Percentiles rank a stretch among this genome's conserved stretches.
Evolutionary conservation across 2,797 vertebrate genomes (phyloP).

Genomic region (Scomberomorus guttatus): DNA sequence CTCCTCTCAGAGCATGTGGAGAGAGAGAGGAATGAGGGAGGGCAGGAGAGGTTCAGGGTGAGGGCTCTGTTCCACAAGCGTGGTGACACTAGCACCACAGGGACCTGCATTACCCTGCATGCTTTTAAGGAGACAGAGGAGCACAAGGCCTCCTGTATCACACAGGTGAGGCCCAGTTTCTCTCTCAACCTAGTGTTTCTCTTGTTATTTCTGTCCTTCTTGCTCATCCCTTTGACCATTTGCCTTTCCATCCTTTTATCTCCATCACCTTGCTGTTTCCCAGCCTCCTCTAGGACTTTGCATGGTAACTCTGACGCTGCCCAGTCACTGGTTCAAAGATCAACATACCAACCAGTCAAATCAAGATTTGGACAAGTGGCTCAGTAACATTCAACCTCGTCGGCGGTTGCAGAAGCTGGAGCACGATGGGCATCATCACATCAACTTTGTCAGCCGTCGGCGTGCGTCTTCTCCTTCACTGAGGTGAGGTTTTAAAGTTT

Average conservation of each 20-base stretch:
- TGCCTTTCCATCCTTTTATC: neutral
- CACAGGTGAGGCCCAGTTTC: constrained; percentile 68
- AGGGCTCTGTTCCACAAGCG: constrained; percentile 78
- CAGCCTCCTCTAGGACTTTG: constrained; percentile 83
- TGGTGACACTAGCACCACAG: constrained; percentile 42
- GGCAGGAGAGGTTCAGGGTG: constrained; percentile 65
- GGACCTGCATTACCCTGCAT: constrained; percentile 79
- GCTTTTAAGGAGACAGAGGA: constrained; percentile 85
- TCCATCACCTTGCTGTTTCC: neutral
- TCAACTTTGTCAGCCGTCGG: neutral
- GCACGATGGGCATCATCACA: neutral
- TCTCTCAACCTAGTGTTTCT: neutral
- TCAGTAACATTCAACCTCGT: constrained; percentile 17
- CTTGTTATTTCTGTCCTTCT: neutral
- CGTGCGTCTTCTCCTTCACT: neutral
- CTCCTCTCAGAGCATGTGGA: constrained; percentile 79
- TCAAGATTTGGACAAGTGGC: constrained; percentile 36
- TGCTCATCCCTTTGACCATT: neutral
- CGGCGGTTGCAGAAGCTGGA: constrained; percentile 25
- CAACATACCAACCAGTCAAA: constrained; percentile 36
- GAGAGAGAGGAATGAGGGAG: constrained; percentile 54
- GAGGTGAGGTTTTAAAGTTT: constrained; percentile 36
- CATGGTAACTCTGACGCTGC: constrained; percentile 75
- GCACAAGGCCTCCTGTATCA: constrained; percentile 79
- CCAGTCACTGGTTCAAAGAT: constrained; percentile 74